Base-by-base conservation (phyloP, 2,888 invertebrate genomes). In the Papilio gigon region DNA sequence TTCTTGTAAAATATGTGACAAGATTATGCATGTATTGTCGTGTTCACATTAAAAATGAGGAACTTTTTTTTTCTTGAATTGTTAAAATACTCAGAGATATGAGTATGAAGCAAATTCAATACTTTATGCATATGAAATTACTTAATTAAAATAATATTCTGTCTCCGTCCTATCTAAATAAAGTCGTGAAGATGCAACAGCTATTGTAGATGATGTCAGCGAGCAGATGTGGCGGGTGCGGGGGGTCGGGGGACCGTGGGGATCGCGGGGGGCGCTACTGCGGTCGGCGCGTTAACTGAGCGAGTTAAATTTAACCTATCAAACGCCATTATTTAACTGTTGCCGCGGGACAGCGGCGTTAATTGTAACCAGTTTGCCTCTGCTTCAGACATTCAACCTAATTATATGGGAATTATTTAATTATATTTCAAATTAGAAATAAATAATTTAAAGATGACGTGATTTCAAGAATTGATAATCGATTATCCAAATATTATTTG, bases 281-380 rank as follows among this genome's bases (percentile, higher is more conserved):
- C 71, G 65, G 65, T 65, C 67, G 37, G 59, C 65, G 44, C 67
- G 67, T 68, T 72, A 67, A 71, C 68, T 68, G 70, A 68, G 71
- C 70, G 67, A 71, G 71, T 75, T 76, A 76, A 76, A 70, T 74
- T 75, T 76, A 76, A 76, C 74, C 66, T 67, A 75, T 74, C 72
- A 73, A 72, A 71, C 72, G 71, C 40, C 67, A 69, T 68, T 71
- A 72, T 74, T 74, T 72, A 76, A 62, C 61, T 30, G 42, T 25
- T 59, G 11, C 56, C 42, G 67, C 37, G 33, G 37, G 25, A 44
- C 30, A 40, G 22, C 22, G 11, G 20, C 42, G n/a, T 58, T 65
- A 42, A 65, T 42, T 30, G 58, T 42, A 8, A 30, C 27, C 30
- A 30, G 22, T 30, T 11, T 50, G 25, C n/a, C 53, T 56, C 12